Conservation (phyloP, 2,797 vertebrate genomes). For the Cheirogaleus major region DNA sequence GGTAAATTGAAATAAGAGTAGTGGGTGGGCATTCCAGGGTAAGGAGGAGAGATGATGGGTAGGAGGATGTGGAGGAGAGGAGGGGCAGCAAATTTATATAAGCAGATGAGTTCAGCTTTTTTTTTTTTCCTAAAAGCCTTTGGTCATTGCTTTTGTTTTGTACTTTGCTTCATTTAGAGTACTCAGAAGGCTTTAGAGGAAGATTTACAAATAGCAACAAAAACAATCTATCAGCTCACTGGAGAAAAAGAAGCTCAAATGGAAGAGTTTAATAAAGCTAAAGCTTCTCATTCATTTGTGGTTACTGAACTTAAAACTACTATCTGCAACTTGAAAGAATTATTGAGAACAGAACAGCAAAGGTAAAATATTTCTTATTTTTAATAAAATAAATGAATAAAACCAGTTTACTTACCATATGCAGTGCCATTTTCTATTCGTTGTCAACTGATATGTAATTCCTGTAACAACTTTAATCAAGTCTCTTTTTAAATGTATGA, state of each 20-base stretch:
- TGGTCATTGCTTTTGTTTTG: slow-evolving; percentile 63
- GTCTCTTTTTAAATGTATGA: slow-evolving; percentile 1
- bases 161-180: slow-evolving; percentile 83
- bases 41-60: not conserved
- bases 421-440: slow-evolving; percentile 29
- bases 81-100: not conserved
- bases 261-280: slow-evolving; percentile 87
- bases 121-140: slow-evolving; percentile 15
- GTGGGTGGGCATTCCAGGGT: not conserved
- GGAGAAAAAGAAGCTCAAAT: slow-evolving; percentile 87
- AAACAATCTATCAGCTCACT: slow-evolving; percentile 85
- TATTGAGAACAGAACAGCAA: slow-evolving; percentile 86
- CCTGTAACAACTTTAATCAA: not conserved
- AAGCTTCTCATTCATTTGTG: slow-evolving; percentile 84
- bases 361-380: slow-evolving; percentile 85
- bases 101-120: not conserved
- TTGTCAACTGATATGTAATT: not conserved
- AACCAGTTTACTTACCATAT: slow-evolving; percentile 26
- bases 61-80: not conserved
- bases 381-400: not conserved
- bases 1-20: not conserved
- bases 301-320: slow-evolving; percentile 86
- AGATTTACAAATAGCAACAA: slow-evolving; percentile 85
- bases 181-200: slow-evolving; percentile 82
- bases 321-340: slow-evolving; percentile 85